Base-by-base conservation (phyloP, 2,888 invertebrate species). In the Sphinx pinastri region DNA sequence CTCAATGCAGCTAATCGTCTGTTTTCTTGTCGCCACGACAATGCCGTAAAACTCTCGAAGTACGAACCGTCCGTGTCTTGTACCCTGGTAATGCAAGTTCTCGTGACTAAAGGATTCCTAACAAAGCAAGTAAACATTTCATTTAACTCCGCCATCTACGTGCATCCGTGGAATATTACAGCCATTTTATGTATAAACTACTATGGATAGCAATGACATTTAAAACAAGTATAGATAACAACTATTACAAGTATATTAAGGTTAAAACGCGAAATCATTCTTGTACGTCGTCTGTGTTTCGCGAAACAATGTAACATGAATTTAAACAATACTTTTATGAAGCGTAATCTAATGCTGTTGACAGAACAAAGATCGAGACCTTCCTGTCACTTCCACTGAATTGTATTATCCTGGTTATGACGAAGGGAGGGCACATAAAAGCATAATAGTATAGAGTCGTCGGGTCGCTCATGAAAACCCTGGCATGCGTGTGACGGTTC, bases 41-140 rank as follows among this genome's bases (percentile, higher is more conserved):
- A 90, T 45, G 98, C 97, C 19, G 98, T 98, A 94, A 98, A 98
- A 88, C 97, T 98, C 92, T 99, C 99, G 92, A 99, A 99, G 93
- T 98, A 99, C 71, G 98, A 97, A 11, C 97, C 98, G 87, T 99
- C 99, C 51, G 98, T 97, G 81, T 99, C 98, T 95, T 98, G 98
- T 16, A 98, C 98, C 78, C 99, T 99, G 94, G 19, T 52, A n/a
- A 59, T 52, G 8, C 16, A 55, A 58, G 45, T 12, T 45, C 38
- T 45, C n/a, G n/a, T 54, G 38, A 51, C 11, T 14, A 16, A 49
- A 19, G 10, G 45, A 52, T 31, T 7, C 38, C 2, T 38, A 38
- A 38, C 8, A 38, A 8, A 38, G 38, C 38, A 38, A 38, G 8
- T 25, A 25, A 25, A 2, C 25, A 25, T 25, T 8, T 38, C 8